Evolutionary conservation across 2,113 vertebrate species (phyloP).

Genomic region (Campylomormyrus numenius): DNA sequence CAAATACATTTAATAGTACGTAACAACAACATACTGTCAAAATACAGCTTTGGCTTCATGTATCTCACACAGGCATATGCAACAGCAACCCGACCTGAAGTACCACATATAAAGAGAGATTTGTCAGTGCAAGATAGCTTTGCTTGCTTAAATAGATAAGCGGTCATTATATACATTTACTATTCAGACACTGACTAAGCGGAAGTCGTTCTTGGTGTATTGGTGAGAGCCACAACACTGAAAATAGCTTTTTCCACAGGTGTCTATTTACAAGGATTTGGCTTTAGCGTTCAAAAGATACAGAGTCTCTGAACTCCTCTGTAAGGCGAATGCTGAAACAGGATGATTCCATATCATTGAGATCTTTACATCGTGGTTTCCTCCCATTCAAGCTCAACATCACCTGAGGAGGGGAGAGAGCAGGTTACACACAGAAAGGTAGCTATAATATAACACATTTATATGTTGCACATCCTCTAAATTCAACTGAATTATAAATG

Average conservation of each 20-base stretch:
- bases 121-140: slow-evolving; percentile 28
- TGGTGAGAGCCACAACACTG: slow-evolving; percentile 48
- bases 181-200: background rate
- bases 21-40: slow-evolving; percentile 32
- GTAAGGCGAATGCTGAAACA: background rate
- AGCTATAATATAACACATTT: background rate
- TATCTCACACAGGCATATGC: slow-evolving; percentile 27
- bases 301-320: background rate
- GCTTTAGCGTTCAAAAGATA: slow-evolving; percentile 3
- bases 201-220: background rate
- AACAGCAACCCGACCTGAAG: slow-evolving; percentile 27
- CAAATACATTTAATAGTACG: background rate
- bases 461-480: background rate
- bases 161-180: slow-evolving; percentile 21
- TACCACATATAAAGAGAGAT: slow-evolving; percentile 11
- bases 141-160: slow-evolving; percentile 22
- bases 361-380: slow-evolving; percentile 89
- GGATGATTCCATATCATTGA: background rate
- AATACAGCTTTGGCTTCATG: slow-evolving; percentile 57
- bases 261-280: slow-evolving; percentile 18
- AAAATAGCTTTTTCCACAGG: slow-evolving; percentile 8
- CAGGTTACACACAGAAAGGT: slow-evolving; percentile 20
- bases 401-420: slow-evolving; percentile 63
- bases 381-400: slow-evolving; percentile 96
- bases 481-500: background rate